Evolutionary conservation across 2,797 vertebrate species (phyloP).

Genomic region (Enteromius fasciolatus): DNA sequence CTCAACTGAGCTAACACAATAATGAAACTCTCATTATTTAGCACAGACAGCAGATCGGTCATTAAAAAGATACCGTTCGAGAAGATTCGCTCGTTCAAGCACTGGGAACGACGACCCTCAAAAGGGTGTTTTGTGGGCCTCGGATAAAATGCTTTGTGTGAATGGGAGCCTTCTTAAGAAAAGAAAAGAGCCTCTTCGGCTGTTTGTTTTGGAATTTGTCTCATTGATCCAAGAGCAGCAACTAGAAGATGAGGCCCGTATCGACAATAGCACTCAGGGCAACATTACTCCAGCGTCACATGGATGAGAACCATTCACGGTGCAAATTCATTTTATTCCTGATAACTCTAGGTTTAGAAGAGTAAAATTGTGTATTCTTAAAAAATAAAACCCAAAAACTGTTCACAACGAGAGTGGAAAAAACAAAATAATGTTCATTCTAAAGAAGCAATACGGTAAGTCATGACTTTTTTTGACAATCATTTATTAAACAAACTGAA

Average conservation of each 20-base stretch:
- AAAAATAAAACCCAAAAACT: not conserved
- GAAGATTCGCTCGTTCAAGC: slow-evolving; percentile 65
- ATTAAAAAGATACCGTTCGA: slow-evolving; percentile 68
- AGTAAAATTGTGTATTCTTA: not conserved
- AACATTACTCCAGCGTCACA: slow-evolving; percentile 67
- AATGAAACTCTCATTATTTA: slow-evolving; percentile 67
- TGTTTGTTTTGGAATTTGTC: slow-evolving; percentile 82
- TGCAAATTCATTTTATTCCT: slow-evolving; percentile 36
- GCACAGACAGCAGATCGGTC: slow-evolving; percentile 63
- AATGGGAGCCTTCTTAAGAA: slow-evolving; percentile 71
- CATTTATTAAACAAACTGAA: slow-evolving; percentile 81
- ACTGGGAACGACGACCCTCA: slow-evolving; percentile 53
- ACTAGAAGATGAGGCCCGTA: slow-evolving; percentile 69
- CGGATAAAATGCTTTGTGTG: slow-evolving; percentile 65
- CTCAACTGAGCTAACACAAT: slow-evolving; percentile 63
- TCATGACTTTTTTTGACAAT: slow-evolving; percentile 66
- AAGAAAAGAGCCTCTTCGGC: slow-evolving; percentile 75
- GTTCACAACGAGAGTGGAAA: not conserved
- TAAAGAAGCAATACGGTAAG: slow-evolving; percentile 32
- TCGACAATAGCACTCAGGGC: slow-evolving; percentile 72
- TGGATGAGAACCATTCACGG: slow-evolving; percentile 61
- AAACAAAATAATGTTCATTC: not conserved
- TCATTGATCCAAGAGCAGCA: slow-evolving; percentile 78
- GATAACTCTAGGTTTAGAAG: not conserved
- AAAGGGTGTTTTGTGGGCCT: slow-evolving; percentile 63